Conservation (phyloP, 2,113 vertebrate species). For the Sciurus niger region DNA sequence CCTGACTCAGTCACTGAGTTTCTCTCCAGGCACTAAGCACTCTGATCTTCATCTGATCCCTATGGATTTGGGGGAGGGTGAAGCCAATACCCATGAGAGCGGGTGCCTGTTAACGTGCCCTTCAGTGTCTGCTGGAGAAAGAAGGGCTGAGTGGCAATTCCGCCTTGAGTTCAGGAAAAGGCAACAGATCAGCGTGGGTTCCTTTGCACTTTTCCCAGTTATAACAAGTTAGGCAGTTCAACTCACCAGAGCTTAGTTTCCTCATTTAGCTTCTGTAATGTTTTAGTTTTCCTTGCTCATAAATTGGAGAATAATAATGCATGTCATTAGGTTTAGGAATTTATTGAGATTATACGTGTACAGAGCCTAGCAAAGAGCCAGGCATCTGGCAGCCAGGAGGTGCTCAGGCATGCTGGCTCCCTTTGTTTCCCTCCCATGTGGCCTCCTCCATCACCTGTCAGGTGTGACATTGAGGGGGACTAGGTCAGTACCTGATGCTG, state of each 20-base stretch:
- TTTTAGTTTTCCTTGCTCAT: neutral
- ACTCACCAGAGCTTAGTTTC: neutral
- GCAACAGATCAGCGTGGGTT: neutral
- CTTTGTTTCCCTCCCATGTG: neutral
- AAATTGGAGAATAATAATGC: neutral
- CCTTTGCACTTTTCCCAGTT: neutral
- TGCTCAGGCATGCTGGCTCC: too few species aligned
- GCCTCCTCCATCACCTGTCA: too few species aligned
- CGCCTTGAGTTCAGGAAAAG: neutral
- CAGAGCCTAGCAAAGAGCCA: neutral
- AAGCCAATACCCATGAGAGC: neutral
- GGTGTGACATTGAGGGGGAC: too few species aligned
- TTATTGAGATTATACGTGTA: neutral
- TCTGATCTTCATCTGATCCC: conserved; percentile 4
- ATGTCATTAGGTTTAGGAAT: neutral
- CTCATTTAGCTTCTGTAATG: neutral
- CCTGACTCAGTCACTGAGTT: neutral
- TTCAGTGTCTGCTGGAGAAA: neutral
- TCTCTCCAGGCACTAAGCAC: neutral
- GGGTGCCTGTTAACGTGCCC: neutral
- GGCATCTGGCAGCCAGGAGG: neutral
- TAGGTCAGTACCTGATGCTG: neutral
- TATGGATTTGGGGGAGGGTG: neutral
- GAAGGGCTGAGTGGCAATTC: neutral
- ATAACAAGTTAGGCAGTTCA: neutral